phyloP scores from a whole-genome alignment of 2,113 vertebrate genomes.

The Sigmodon hispidus region DNA sequence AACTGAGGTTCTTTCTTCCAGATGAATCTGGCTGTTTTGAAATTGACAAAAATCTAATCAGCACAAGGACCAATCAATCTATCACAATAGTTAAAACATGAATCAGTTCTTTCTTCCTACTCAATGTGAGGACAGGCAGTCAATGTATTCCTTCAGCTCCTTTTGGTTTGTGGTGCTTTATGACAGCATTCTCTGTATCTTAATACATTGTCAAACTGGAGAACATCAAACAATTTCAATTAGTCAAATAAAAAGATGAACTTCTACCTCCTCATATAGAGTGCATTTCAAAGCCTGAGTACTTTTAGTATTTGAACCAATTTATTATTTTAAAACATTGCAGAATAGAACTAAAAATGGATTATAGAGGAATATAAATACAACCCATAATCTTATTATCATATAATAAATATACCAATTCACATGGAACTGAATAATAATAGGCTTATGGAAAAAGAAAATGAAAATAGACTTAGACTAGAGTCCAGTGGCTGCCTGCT shows the following conservation, averaged over 20 bases:
- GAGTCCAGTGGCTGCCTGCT: not conserved
- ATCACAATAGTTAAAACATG: not conserved
- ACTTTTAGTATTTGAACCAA: slow-evolving; percentile 40
- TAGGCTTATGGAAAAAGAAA: slow-evolving; percentile 26
- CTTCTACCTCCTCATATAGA: not conserved
- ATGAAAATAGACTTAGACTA: slow-evolving; percentile 5
- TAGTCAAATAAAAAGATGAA: not conserved
- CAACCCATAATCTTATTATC: slow-evolving; percentile 36
- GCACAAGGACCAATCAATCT: not conserved
- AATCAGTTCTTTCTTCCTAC: not conserved
- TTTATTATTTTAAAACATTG: slow-evolving; percentile 28
- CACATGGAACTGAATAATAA: slow-evolving; percentile 6
- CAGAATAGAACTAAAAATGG: slow-evolving; percentile 23
- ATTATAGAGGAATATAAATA: slow-evolving; percentile 47
- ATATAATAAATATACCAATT: slow-evolving; percentile 11
- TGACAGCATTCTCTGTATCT: not conserved
- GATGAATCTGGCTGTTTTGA: not conserved
- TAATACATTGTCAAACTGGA: not conserved
- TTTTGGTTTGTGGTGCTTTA: not conserved
- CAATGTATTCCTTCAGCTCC: too few relatives aligned
- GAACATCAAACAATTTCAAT: not conserved
- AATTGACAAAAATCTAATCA: not conserved
- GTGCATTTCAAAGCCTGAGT: not conserved
- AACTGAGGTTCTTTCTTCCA: not conserved
- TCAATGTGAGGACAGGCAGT: not conserved